phyloP scores from a whole-genome alignment of 2,113 vertebrate species.

The Labeo catla region DNA sequence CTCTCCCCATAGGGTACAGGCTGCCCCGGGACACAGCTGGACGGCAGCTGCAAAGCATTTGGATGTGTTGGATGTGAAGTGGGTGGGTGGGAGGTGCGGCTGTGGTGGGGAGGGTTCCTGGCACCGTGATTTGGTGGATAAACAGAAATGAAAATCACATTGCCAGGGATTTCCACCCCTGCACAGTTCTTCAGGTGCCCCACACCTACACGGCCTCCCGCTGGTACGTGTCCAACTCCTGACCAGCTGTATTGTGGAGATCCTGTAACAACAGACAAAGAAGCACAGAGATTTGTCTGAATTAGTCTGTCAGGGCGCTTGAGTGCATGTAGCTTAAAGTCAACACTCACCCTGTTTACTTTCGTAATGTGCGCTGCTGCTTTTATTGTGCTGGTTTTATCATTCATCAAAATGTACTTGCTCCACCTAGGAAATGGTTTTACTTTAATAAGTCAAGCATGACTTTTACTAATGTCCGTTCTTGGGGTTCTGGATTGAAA shows the following conservation, averaged over 20 bases:
- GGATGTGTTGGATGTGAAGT: slow-evolving; percentile 1
- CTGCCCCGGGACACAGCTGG: slow-evolving; percentile 47
- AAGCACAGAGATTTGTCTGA: neutral
- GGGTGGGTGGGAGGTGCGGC: slow-evolving; percentile 52
- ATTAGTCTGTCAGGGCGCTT: neutral
- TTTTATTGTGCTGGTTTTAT: neutral
- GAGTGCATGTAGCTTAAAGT: neutral
- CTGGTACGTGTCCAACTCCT: neutral
- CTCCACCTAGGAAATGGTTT: neutral
- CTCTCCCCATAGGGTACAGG: slow-evolving; percentile 49
- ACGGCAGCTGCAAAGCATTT: slow-evolving; percentile 41
- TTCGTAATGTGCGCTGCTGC: neutral
- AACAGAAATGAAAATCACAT: slow-evolving; percentile 84
- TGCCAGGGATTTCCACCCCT: slow-evolving; percentile 87
- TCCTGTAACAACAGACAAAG: neutral
- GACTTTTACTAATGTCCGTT: neutral
- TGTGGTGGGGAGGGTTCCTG: slow-evolving; percentile 83
- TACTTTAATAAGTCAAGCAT: slow-evolving; percentile 5
- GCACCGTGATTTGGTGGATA: slow-evolving; percentile 84
- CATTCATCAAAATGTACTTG: neutral
- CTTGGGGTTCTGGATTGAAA: neutral
- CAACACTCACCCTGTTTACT: neutral
- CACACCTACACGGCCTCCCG: neutral
- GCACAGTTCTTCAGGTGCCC: slow-evolving; percentile 69
- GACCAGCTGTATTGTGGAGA: neutral